These are phyloP conservation scores for Avahi laniger DNA, from an alignment of 2,797 vertebrate species.

Conservation along the genomic window DNA sequence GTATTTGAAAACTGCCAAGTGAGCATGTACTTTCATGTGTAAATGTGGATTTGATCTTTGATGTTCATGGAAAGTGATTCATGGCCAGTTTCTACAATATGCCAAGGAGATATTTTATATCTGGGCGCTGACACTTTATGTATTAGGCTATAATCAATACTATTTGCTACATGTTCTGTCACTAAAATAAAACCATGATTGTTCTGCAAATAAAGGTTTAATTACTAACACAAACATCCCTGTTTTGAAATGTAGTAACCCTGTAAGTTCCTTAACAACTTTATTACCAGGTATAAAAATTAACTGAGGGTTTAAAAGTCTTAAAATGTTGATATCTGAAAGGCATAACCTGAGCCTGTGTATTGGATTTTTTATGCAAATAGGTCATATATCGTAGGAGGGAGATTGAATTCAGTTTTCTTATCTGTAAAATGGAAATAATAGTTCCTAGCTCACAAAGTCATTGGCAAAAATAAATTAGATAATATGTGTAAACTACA, in stretches of 20 bases:
- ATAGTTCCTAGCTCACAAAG: not conserved
- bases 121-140: not conserved
- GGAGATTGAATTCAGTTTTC: not conserved
- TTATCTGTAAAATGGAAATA: not conserved
- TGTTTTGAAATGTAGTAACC: not conserved
- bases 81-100: not conserved
- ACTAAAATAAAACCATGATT: conserved; percentile 26
- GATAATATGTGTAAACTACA: not conserved
- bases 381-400: not conserved
- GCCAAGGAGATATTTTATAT: conserved; percentile 17
- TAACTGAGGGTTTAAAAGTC: not conserved
- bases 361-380: not conserved
- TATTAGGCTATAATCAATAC: conserved; percentile 40
- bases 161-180: conserved; percentile 13
- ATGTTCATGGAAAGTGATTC: conserved; percentile 28
- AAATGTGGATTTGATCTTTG: conserved; percentile 46
- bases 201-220: conserved; percentile 50
- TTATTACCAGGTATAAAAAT: not conserved
- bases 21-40: conserved; percentile 36
- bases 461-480: not conserved
- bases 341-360: not conserved
- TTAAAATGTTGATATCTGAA: not conserved
- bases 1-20: conserved; percentile 77
- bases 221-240: conserved; percentile 30
- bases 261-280: not conserved